Percentiles rank a stretch among this genome's conserved stretches.
These are phyloP conservation scores for Steinernema hermaphroditum DNA, from an alignment of 2,888 invertebrate species.

Conservation along the genomic window DNA sequence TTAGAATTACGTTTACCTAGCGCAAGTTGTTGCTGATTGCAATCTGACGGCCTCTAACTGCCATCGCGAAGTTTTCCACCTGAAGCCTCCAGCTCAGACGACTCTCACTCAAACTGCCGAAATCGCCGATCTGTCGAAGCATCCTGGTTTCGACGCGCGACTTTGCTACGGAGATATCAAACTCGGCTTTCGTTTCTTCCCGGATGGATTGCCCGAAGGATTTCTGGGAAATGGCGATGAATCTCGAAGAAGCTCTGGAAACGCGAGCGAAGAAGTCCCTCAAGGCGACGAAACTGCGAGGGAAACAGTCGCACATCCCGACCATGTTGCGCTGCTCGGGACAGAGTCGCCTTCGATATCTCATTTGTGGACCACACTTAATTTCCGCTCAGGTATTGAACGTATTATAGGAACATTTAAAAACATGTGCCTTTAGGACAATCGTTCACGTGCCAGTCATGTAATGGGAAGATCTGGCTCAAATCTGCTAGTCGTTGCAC, in stretches of 20 bases:
- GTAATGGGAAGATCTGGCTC: conserved; percentile 80
- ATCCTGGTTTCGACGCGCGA: conserved; percentile 86
- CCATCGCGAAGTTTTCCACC: conserved; percentile 59
- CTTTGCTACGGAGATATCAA: conserved; percentile 89
- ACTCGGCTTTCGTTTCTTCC: conserved; percentile 74
- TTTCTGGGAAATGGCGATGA: conserved; percentile 35
- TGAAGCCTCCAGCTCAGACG: conserved; percentile 51
- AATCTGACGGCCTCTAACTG: conserved; percentile 59
- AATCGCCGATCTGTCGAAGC: conserved; percentile 64
- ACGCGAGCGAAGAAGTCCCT: conserved; percentile 1
- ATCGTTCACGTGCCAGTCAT: conserved; percentile 51
- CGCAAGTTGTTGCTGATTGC: conserved; percentile 62
- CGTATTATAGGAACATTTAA: no score
- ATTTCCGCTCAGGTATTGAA: background rate
- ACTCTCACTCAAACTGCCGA: conserved; percentile 34
- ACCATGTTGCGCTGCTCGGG: background rate
- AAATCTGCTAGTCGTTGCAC: conserved; percentile 91
- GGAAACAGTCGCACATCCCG: background rate
- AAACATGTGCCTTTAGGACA: background rate
- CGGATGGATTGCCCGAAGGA: conserved; percentile 51
- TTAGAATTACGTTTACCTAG: conserved; percentile 52
- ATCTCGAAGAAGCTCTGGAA: background rate
- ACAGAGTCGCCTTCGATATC: background rate
- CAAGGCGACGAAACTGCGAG: conserved; percentile 1
- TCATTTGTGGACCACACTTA: conserved; percentile 32